Percentiles rank a stretch among this genome's conserved stretches.
Evolutionary conservation across 2,888 invertebrate species (phyloP).

Genomic region (Acleris emargana): DNA sequence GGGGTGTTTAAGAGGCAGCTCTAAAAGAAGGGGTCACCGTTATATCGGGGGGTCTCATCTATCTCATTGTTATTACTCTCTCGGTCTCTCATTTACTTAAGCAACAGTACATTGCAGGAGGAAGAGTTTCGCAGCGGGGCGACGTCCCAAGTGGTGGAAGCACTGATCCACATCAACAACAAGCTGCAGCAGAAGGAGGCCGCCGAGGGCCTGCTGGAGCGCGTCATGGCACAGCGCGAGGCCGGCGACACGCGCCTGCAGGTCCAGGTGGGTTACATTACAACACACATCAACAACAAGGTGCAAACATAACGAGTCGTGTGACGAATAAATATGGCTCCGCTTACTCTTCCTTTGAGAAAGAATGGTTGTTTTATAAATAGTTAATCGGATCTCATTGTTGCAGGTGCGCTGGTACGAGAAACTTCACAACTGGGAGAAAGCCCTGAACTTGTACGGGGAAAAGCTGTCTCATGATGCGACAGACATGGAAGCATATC

Average conservation of each 20-base stretch:
- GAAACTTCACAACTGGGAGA: slow-evolving; percentile 99
- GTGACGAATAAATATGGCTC: too few relatives aligned
- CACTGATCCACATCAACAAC: slow-evolving; percentile 98
- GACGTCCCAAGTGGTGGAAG: slow-evolving; percentile 94
- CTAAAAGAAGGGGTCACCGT: too few relatives aligned
- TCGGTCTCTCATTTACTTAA: not conserved
- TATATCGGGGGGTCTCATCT: too few relatives aligned
- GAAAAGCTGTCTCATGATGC: slow-evolving; percentile 87
- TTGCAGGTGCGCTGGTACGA: slow-evolving; percentile 97
- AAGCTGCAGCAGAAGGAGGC: slow-evolving; percentile 99
- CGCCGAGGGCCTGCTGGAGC: slow-evolving; percentile 95
- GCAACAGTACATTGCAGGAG: slow-evolving; percentile 80
- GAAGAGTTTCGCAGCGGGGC: slow-evolving; percentile 95
- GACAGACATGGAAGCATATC: slow-evolving; percentile 89
- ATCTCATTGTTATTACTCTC: too few relatives aligned
- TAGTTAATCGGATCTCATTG: not conserved
- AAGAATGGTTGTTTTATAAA: too few relatives aligned
- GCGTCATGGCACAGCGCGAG: slow-evolving; percentile 92
- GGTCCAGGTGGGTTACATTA: slow-evolving; percentile 51
- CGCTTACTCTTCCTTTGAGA: too few relatives aligned
- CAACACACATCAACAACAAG: not conserved
- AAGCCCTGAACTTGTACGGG: slow-evolving; percentile 94
- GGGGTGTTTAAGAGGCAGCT: too few relatives aligned
- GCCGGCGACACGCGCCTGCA: slow-evolving; percentile 84
- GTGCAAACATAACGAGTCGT: too few relatives aligned